Evolutionary conservation across 2,113 vertebrate species (phyloP).

Genomic region (Prinia subflava): DNA sequence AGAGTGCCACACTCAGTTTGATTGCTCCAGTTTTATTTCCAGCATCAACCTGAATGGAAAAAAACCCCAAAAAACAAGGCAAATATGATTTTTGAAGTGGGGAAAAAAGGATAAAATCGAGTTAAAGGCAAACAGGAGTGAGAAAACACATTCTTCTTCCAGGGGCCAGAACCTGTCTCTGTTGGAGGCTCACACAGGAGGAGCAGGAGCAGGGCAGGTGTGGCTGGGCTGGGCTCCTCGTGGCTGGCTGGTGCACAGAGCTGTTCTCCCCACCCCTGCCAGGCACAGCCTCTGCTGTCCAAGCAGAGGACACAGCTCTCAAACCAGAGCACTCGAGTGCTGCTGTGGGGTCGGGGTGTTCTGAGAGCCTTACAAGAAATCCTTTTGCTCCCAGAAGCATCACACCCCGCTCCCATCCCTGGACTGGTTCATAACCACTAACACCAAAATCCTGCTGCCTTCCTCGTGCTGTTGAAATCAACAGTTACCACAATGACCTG

Average conservation of each 20-base stretch:
- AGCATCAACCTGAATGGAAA: neutral
- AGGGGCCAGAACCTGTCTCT: neutral
- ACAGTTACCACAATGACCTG: neutral
- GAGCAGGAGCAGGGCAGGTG: neutral
- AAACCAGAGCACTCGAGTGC: neutral
- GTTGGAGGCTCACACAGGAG: rapidly evolving
- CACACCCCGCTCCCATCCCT: neutral
- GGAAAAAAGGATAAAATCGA: neutral
- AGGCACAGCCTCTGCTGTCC: neutral
- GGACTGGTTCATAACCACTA: neutral
- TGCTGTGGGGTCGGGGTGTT: neutral
- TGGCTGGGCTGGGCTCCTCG: neutral
- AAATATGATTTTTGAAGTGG: neutral
- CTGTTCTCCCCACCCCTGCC: neutral
- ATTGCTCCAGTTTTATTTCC: neutral
- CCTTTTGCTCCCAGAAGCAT: neutral
- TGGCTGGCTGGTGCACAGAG: neutral
- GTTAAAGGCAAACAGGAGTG: neutral
- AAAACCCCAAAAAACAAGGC: neutral
- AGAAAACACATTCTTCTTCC: neutral
- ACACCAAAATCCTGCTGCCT: neutral
- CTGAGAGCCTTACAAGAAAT: neutral
- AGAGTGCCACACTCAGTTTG: neutral
- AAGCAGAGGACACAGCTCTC: neutral
- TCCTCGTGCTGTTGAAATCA: neutral